Evolutionary conservation across 2,797 vertebrate genomes (phyloP).

Genomic region (Cryptoblepharus egeriae): DNA sequence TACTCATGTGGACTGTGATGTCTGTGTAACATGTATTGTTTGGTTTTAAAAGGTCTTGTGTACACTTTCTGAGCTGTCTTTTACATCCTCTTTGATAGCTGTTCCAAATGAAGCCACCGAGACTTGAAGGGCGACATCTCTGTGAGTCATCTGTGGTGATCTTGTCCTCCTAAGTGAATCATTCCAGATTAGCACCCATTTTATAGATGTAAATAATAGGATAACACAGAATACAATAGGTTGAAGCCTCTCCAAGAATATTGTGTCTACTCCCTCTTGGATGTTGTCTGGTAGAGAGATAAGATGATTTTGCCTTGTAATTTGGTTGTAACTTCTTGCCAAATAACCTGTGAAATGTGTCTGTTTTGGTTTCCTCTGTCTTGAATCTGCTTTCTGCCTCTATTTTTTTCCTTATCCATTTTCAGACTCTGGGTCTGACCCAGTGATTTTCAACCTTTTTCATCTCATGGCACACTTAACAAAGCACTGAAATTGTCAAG

Average conservation of each 20-base stretch:
- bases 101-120: neutral
- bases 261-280: neutral
- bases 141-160: neutral
- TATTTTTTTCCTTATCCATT: neutral
- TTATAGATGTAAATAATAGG: neutral
- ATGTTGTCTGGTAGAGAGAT: neutral
- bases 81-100: constrained; percentile 1
- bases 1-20: neutral
- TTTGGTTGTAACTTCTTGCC: constrained; percentile 11
- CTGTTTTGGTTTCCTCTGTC: neutral
- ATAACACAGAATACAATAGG: neutral
- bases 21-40: neutral
- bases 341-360: constrained; percentile 3
- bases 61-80: neutral
- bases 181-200: neutral
- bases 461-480: no score
- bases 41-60: neutral
- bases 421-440: no score
- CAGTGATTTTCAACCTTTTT: no score
- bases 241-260: neutral
- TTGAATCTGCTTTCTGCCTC: neutral
- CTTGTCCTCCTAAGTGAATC: neutral
- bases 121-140: neutral
- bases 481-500: no score
- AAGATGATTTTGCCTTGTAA: neutral